Base-by-base conservation (phyloP, 2,888 invertebrate genomes). In the Brachylomia viminalis region DNA sequence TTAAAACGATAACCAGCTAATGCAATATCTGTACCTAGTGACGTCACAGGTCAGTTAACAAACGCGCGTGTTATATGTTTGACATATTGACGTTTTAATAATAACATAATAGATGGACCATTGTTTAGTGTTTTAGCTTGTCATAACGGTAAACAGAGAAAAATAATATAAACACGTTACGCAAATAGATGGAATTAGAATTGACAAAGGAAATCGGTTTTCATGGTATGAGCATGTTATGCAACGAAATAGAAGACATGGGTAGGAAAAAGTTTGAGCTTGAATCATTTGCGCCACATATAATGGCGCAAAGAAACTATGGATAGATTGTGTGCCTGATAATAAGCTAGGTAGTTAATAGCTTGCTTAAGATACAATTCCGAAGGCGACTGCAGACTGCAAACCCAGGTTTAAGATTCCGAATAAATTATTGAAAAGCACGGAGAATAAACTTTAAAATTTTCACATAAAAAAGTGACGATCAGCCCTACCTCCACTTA, bases 41-140 rank as follows among this genome's bases (percentile, higher is more conserved):
- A 72, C 77, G 80, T 74, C 77, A 77, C n/a, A 54, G 8, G 13
- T 54, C 56, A 64, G 67, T 72, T 62, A 77, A 69, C 67, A 68
- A 77, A 33, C 17, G n/a, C 30, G 15, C 33, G 20, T 54, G 58
- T 70, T 30, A 58, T 73, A 58, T 42, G 54, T 66, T 70, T 70
- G 83, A 73, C 70, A 79, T 83, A 64, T 79, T 82, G 83, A 83
- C 82, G 49, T 68, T 73, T 42, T n/a, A 71, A 75, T 77, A 72
- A 72, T 58, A 72, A 15, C 38, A n/a, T 66, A 77, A 59, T 77
- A 20, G 11, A 56, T 49, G 30, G 30, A 54, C 27, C 49, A 65
- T 65, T 68, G 77, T 68, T 68, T 72, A 59, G 67, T 59, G 23
- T 33, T 42, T 49, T 71, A 72, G 83, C 17, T 69, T 61, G 20